Evolutionary conservation across 1,140 invertebrate species (phyloP).

Genomic region (Eumeta japonica): DNA sequence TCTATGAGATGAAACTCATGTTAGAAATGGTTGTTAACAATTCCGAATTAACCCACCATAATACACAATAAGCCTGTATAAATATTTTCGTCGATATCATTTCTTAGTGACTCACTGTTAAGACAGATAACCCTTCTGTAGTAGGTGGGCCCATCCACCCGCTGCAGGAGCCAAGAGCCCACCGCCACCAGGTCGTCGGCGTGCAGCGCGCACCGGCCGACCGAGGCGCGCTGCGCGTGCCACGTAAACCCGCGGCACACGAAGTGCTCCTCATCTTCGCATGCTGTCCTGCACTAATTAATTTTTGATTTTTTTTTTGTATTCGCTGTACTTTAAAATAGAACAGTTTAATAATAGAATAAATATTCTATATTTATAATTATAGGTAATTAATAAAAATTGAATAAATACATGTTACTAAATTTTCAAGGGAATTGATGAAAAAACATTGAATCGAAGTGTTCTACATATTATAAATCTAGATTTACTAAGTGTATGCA

Average conservation of each 20-base stretch:
- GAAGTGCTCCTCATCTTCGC: constrained; percentile 39
- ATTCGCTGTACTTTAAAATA: too few species aligned
- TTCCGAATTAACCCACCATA: too few species aligned
- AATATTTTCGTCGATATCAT: constrained; percentile 1
- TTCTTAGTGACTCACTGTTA: constrained; percentile 51
- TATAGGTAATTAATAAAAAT: too few species aligned
- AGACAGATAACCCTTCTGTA: constrained; percentile 53
- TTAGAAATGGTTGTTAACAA: too few species aligned
- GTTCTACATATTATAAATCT: too few species aligned
- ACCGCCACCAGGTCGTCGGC: constrained; percentile 48
- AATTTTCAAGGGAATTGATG: too few species aligned
- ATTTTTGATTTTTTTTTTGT: too few species aligned
- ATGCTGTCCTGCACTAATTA: constrained; percentile 46
- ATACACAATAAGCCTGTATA: constrained; percentile 5
- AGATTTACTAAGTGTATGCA: too few species aligned
- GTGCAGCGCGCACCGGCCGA: constrained; percentile 38
- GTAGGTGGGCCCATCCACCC: constrained; percentile 31
- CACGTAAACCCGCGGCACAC: constrained; percentile 51
- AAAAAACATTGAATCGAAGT: not conserved
- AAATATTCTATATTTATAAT: too few species aligned
- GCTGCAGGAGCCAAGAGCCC: constrained; percentile 46
- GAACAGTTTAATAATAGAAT: too few species aligned
- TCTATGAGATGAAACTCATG: too few species aligned
- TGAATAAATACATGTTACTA: too few species aligned
- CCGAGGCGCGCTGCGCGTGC: constrained; percentile 8